Evolutionary conservation across 30 jellyfish, hydroid and myxozoan species (phyloP).

Genomic region (Calvadosia cruxmelitensis): DNA sequence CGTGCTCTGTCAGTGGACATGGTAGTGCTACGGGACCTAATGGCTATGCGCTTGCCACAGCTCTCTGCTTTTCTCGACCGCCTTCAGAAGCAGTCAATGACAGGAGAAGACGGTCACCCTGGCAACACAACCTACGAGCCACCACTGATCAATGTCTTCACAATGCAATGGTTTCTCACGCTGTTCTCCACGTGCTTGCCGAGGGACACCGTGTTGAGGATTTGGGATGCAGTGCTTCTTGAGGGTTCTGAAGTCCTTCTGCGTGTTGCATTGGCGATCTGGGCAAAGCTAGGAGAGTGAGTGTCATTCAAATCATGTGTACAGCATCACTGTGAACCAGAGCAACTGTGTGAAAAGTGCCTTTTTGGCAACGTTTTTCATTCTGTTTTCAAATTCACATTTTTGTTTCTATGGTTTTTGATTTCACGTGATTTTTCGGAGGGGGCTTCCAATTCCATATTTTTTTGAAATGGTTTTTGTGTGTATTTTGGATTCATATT

Average conservation of each 20-base stretch:
- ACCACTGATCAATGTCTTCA: conserved; percentile 85
- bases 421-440: neutral
- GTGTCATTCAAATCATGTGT: too few relatives aligned
- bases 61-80: conserved; percentile 63
- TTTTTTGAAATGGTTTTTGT: neutral
- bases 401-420: neutral
- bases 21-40: conserved; percentile 90
- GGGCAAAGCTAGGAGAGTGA: conserved; percentile 94
- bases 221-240: conserved; percentile 93
- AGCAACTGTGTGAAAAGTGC: too few relatives aligned
- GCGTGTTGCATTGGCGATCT: conserved; percentile 83
- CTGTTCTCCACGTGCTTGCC: conserved; percentile 95
- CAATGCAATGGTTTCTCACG: conserved; percentile 98
- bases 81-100: conserved; percentile 71
- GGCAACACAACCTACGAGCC: conserved; percentile 84
- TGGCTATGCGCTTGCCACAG: conserved; percentile 66
- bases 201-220: conserved; percentile 79
- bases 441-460: neutral
- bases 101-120: conserved; percentile 21
- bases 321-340: too few relatives aligned
- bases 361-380: too few relatives aligned
- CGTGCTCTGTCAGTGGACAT: conserved; percentile 97
- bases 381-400: too few relatives aligned
- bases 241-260: conserved; percentile 92
- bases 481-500: too few relatives aligned